phyloP scores from a whole-genome alignment of 2,113 vertebrate genomes.

The Falcunculus frontatus region DNA sequence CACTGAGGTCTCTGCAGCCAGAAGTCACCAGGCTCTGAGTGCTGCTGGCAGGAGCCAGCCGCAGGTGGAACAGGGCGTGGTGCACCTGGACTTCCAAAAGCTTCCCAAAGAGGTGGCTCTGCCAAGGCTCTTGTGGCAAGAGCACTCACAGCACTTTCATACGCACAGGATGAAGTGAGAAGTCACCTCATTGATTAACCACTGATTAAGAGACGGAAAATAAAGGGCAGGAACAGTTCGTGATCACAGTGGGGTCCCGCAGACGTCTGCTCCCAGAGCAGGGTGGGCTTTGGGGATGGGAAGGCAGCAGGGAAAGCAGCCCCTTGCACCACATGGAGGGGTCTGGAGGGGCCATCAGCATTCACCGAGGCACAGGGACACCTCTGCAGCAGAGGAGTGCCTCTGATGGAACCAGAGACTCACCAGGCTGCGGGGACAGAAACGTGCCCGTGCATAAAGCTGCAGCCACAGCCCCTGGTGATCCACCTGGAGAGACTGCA shows the following conservation, averaged over 20 bases:
- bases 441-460: neutral
- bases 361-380: neutral
- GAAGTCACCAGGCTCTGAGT: rapidly evolving
- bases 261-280: neutral
- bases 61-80: neutral
- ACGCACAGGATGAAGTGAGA: neutral
- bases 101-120: neutral
- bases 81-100: neutral
- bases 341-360: neutral
- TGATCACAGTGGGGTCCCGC: neutral
- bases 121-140: rapidly evolving
- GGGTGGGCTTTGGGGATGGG: neutral
- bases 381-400: rapidly evolving
- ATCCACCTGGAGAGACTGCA: neutral
- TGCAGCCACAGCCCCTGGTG: neutral
- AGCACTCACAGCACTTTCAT: neutral
- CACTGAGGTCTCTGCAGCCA: rapidly evolving
- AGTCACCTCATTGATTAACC: neutral
- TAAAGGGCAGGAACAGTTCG: neutral
- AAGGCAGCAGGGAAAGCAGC: rapidly evolving
- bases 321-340: no score
- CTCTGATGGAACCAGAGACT: neutral
- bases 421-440: neutral
- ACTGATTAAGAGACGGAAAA: slow-evolving; percentile 15
- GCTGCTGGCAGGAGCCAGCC: rapidly evolving